phyloP scores from a whole-genome alignment of 2,113 vertebrate species.

The Colossoma macropomum region DNA sequence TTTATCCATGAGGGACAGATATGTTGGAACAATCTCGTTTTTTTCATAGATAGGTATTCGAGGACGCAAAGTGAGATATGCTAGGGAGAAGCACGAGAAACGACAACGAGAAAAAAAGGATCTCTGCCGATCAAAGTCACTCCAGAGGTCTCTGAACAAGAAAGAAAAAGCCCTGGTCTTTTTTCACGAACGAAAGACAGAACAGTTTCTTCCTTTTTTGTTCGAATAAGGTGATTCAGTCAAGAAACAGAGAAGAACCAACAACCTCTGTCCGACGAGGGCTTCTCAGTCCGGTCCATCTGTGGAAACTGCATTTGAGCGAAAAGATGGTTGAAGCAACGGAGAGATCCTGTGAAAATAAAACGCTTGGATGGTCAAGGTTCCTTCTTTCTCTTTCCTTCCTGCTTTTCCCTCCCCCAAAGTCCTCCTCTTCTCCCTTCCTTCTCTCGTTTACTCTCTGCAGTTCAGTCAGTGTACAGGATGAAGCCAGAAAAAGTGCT shows the following conservation, averaged over 20 bases:
- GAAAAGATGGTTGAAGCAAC: constrained; percentile 71
- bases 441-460: constrained; percentile 20
- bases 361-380: constrained; percentile 62
- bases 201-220: constrained; percentile 8
- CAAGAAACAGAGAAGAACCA: constrained; percentile 2
- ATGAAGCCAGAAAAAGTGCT: constrained; percentile 99
- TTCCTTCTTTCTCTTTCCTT: constrained; percentile 31
- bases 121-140: constrained; percentile 28
- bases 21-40: constrained; percentile 63
- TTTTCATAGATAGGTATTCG: constrained; percentile 69
- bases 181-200: constrained; percentile 8
- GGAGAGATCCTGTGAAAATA: constrained; percentile 71
- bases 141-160: constrained; percentile 23
- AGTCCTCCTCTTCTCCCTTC: constrained; percentile 8
- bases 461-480: constrained; percentile 93
- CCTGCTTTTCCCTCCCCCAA: constrained; percentile 45
- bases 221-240: constrained; percentile 31
- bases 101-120: constrained; percentile 57
- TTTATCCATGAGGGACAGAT: constrained; percentile 71
- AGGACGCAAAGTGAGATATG: constrained; percentile 71
- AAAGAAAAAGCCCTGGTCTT: constrained; percentile 11
- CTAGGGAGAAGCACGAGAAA: constrained; percentile 63
- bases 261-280: constrained; percentile 9
- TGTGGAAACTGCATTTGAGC: constrained; percentile 56
- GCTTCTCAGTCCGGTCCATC: constrained; percentile 53